phyloP scores from a whole-genome alignment of 2,888 invertebrate species.

The Drosophila maculinotata region DNA sequence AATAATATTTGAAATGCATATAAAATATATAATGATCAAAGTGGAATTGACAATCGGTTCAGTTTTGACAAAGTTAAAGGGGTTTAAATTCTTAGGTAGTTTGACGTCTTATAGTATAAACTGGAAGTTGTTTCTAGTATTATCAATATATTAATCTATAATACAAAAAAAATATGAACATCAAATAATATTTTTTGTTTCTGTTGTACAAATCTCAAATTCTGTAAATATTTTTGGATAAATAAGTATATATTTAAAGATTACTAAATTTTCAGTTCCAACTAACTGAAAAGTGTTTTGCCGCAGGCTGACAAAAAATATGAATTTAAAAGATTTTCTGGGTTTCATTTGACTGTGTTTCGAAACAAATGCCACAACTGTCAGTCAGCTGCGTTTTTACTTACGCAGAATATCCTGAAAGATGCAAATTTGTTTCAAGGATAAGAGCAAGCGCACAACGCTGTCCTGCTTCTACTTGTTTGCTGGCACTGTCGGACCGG shows the following conservation, averaged over 20 bases:
- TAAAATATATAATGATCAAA: too few relatives aligned
- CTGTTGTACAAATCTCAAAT: neutral
- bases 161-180: too few relatives aligned
- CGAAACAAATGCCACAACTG: conserved; percentile 66
- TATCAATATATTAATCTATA: too few relatives aligned
- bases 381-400: conserved; percentile 57
- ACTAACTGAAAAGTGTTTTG: conserved; percentile 8
- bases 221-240: neutral
- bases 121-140: too few relatives aligned
- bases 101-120: too few relatives aligned
- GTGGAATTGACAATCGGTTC: too few relatives aligned
- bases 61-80: too few relatives aligned
- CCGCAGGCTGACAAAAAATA: neutral
- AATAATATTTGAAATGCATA: too few relatives aligned
- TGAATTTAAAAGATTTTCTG: conserved; percentile 21
- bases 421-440: conserved; percentile 71
- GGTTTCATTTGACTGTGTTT: conserved; percentile 36
- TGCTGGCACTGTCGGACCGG: too few relatives aligned
- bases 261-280: neutral
- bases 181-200: too few relatives aligned
- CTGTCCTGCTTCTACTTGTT: conserved; percentile 9
- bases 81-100: too few relatives aligned
- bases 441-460: conserved; percentile 47
- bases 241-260: neutral
- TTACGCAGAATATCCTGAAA: conserved; percentile 31